Base-by-base conservation (phyloP, 2,113 vertebrate genomes). In the Choloepus hoffmanni region DNA sequence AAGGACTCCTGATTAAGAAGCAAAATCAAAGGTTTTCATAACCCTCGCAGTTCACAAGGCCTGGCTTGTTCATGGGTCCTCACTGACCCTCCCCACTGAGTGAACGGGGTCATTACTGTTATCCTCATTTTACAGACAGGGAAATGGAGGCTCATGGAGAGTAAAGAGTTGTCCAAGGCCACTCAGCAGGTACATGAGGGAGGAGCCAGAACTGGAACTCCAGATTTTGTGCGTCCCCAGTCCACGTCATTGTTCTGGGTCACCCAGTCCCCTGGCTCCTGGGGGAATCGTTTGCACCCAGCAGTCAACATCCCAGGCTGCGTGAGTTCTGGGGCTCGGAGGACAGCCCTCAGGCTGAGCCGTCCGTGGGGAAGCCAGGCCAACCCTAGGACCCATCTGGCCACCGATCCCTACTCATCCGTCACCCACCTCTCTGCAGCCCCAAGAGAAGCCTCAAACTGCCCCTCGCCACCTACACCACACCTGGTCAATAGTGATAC, bases 281-380 rank as follows among this genome's bases (percentile, higher is more conserved):
- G 19, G 81, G 30, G 30, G 26, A 53, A 53, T n/a, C 23, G 28
- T 1, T 28, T 30, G 74, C 67, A 1, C 45, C 8, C 48, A 28
- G 58, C 4, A 24, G 48, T 73, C 23, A 21, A 43, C 58, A 62
- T 5, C 65, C 9, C 3, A 15, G 40, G 7, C 53, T 92, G 89
- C 89, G 45, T 2, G 30, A 92, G 76, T 33, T 8, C 28, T 48
- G 10, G 43, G 33, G 13, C 3, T 55, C 18, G 36, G 68, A 0
- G 2, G 60, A 3, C 0, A 23, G 3, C 28, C 21, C 45, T 70
- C 65, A 21, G 7, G 24, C 43, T 23, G 36, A 0, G 36, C 10
- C 10, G 72, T 40, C 67, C 40, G n/a, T 19, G n/a, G 65, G 12
- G 85, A 90, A 15, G n/a, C 63, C 53, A 73, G 28, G 55, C n/a